Evolutionary conservation across 2,113 vertebrate species (phyloP).

Genomic region (Nycticorax nycticorax): DNA sequence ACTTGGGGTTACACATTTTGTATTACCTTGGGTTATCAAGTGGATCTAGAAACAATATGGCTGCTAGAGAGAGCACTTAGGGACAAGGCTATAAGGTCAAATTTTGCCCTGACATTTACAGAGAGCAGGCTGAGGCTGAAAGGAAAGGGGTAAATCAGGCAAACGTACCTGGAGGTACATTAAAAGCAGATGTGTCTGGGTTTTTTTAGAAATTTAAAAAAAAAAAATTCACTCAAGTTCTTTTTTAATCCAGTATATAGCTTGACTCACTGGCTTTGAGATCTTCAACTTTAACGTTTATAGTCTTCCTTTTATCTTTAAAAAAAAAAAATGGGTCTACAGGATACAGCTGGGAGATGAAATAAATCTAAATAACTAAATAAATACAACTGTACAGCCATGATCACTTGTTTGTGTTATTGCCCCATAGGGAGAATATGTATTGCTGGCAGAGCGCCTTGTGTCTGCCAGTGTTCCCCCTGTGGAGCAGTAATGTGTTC

Average conservation of each 20-base stretch:
- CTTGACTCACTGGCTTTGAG: neutral
- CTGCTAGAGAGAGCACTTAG: neutral
- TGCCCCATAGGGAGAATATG: neutral
- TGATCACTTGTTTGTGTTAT: neutral
- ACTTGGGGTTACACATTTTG: neutral
- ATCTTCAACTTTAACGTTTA: neutral
- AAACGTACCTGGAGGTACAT: rapidly evolving
- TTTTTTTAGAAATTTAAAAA: neutral
- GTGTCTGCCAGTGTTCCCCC: neutral
- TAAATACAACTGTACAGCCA: neutral
- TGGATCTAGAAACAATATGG: neutral
- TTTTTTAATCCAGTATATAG: neutral
- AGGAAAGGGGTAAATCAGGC: neutral
- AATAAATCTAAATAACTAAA: conserved; percentile 2
- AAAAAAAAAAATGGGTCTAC: neutral
- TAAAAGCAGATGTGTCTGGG: neutral
- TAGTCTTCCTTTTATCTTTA: neutral
- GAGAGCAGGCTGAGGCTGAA: neutral
- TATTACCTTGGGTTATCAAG: neutral
- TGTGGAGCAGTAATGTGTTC: neutral
- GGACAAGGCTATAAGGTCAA: neutral
- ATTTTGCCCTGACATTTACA: neutral
- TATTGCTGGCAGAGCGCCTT: neutral
- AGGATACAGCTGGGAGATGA: neutral
- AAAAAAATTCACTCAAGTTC: neutral